Evolutionary conservation across 2,888 invertebrate species (phyloP).

Genomic region (Phyto melanocephala): DNA sequence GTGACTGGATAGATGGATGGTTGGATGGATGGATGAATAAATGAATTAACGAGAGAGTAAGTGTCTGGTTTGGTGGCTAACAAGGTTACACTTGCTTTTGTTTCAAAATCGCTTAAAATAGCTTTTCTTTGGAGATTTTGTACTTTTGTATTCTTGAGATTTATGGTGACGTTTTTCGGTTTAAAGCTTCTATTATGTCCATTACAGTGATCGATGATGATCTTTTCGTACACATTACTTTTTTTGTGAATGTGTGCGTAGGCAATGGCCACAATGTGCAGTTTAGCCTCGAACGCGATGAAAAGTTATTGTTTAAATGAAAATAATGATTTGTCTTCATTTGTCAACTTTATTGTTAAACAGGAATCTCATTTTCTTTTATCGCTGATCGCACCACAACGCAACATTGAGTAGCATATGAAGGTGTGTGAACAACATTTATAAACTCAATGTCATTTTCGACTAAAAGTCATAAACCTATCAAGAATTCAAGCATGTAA

Average conservation of each 20-base stretch:
- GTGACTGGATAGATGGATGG: too few relatives aligned
- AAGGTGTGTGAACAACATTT: constrained; percentile 58
- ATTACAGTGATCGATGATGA: constrained; percentile 63
- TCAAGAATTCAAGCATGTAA: constrained; percentile 61
- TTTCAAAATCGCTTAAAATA: constrained; percentile 35
- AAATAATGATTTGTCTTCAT: constrained; percentile 64
- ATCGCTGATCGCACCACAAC: constrained; percentile 18
- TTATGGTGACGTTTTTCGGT: constrained; percentile 64
- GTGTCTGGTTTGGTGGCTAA: constrained; percentile 38
- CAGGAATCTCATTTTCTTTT: constrained; percentile 56
- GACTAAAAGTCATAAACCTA: constrained; percentile 42
- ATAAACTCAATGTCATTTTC: constrained; percentile 21
- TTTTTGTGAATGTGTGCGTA: neutral
- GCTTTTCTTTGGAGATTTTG: constrained; percentile 43
- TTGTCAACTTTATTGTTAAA: constrained; percentile 63
- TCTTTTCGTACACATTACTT: constrained; percentile 33
- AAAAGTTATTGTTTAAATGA: constrained; percentile 59
- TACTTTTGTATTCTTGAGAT: constrained; percentile 48
- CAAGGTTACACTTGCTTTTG: constrained; percentile 54
- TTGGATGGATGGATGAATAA: neutral
- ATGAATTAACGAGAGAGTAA: neutral
- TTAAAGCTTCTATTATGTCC: constrained; percentile 65
- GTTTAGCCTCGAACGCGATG: neutral
- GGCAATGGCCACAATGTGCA: constrained; percentile 1
- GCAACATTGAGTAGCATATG: constrained; percentile 9